Conservation (phyloP, 2,113 vertebrate species). For the Pteruthius melanotis region DNA sequence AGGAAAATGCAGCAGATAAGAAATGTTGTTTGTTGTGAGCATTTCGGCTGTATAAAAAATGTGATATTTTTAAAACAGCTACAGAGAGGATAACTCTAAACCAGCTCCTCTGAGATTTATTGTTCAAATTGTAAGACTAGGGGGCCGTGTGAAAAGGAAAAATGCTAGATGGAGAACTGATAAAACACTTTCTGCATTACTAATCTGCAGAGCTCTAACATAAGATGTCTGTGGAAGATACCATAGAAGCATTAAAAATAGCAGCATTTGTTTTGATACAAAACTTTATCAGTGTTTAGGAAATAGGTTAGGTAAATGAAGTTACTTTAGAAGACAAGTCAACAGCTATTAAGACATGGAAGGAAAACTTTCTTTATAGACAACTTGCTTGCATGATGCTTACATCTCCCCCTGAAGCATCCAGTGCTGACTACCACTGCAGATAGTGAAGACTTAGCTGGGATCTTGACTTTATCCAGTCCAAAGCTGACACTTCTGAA, state of each 20-base stretch:
- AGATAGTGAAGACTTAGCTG: not conserved
- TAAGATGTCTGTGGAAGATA: not conserved
- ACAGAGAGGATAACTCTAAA: not conserved
- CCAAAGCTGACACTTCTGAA: not conserved
- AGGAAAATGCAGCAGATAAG: not conserved
- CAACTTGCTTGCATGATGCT: not conserved
- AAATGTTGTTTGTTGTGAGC: not conserved
- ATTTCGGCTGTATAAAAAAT: not conserved
- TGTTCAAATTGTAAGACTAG: not conserved
- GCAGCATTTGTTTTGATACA: not conserved
- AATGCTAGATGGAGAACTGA: not conserved
- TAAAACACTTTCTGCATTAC: not conserved
- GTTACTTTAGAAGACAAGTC: not conserved
- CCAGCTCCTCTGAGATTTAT: not conserved
- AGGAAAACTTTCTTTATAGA: not conserved
- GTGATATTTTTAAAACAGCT: not conserved
- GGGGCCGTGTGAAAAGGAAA: not conserved
- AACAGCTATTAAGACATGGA: not conserved
- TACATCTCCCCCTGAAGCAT: not conserved
- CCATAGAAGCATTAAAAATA: not conserved
- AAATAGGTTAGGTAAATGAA: not conserved
- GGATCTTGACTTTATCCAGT: not conserved
- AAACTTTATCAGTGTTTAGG: not conserved
- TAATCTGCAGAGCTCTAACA: not conserved
- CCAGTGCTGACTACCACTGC: not conserved